A percentile compares a stretch with the other conserved stretches of the same genome.
These are phyloP conservation scores for Pseudochromis fuscus DNA, from an alignment of 2,797 vertebrate genomes.

Conservation along the genomic window DNA sequence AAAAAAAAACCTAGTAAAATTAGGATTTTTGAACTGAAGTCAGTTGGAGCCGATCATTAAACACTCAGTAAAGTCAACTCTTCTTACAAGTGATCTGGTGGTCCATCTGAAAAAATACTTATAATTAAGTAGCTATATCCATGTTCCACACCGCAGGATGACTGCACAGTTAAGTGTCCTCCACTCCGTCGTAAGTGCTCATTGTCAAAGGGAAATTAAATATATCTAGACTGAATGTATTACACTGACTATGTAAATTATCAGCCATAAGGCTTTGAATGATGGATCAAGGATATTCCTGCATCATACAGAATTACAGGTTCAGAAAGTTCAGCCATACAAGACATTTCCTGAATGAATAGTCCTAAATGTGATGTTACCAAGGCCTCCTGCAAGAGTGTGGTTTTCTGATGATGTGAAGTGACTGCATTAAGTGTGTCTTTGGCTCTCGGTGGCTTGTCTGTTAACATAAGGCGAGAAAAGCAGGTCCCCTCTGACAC, in stretches of 20 bases:
- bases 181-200: background rate
- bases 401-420: constrained; percentile 34
- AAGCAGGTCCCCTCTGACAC: constrained; percentile 41
- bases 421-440: constrained; percentile 37
- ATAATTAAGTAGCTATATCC: background rate
- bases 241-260: background rate
- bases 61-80: too few species aligned
- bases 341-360: background rate
- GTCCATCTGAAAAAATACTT: too few species aligned
- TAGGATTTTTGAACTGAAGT: too few species aligned
- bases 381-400: background rate
- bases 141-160: background rate
- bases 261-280: background rate
- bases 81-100: too few species aligned
- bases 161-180: background rate
- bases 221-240: background rate
- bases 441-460: constrained; percentile 39
- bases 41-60: too few species aligned
- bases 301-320: too few species aligned
- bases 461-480: constrained; percentile 47
- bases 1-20: too few species aligned
- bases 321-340: too few species aligned
- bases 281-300: too few species aligned
- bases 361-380: constrained; percentile 15
- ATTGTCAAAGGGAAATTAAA: background rate